Base-by-base conservation (phyloP, 2,888 invertebrate species). In the Drosophila pseudotakahashii region DNA sequence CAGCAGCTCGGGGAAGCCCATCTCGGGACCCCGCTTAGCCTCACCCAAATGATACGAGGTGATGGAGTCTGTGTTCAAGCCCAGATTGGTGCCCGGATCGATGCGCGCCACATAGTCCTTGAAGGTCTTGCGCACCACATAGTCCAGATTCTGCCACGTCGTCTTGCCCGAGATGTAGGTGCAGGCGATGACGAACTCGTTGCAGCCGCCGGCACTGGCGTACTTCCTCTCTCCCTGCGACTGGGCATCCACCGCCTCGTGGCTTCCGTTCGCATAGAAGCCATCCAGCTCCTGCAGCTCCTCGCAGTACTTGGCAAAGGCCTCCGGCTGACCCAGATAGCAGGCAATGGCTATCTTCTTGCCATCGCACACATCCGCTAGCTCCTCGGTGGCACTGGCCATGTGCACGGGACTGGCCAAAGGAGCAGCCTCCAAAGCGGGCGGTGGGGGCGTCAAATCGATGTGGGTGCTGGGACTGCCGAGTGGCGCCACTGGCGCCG, bases 11-110 rank as follows among this genome's bases (percentile, higher is more conserved):
- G 98, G 98, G 90, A 95, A 96, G 7, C 95, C 95, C 59, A 96
- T 94, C 90, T 96, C 96, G 0, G 96, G 96, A 1, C 95, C 96
- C 32, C 96, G 93, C 70, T 96, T 96, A 19, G 96, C 95, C 91
- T 98, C 98, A 0, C 98, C 99, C 85, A 99, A 93, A 90, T 98
- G 97, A 92, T 99, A 99, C 79, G 97, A 97, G 69, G 97, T 96
- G 68, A 99, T 96, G 30, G 98, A 97, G 89, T 99, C 98, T 11
- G 95, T 95, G 78, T 94, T 94, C 67, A 95, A 90, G 2, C 98
- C 98, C 64, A 98, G 93, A 91, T 97, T 97, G 48, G 97, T 97
- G 14, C 97, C 97, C 0, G 98, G 97, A 93, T 99, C 99, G 82
- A 99, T 95, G 86, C 98, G 94, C 47, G 97, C 95, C 59, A 98